Conservation (phyloP, 2,113 vertebrate species). For the Thunnus thynnus region DNA sequence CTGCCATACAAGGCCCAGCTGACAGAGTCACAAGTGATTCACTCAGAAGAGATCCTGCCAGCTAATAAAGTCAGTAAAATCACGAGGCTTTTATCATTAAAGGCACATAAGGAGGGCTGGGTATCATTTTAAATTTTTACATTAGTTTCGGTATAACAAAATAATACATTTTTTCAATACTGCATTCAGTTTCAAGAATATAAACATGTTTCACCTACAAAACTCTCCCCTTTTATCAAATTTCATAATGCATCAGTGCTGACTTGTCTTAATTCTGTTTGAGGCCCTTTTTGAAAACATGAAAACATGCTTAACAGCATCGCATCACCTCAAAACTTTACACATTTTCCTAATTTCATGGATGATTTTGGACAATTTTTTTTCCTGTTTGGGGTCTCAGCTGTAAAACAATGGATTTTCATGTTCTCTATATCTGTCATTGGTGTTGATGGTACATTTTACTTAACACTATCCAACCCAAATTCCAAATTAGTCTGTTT, state of each 20-base stretch:
- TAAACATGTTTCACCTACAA: background rate
- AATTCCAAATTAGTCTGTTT: slow-evolving; percentile 4
- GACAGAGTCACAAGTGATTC: slow-evolving; percentile 68
- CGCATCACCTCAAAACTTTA: background rate
- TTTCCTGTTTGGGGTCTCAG: background rate
- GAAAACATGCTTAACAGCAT: background rate
- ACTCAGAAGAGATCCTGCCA: slow-evolving; percentile 32
- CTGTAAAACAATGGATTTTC: background rate
- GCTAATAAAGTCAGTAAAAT: slow-evolving; percentile 29
- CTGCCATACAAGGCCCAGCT: slow-evolving; percentile 46
- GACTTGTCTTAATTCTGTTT: background rate
- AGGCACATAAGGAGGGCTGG: background rate
- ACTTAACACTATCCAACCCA: background rate
- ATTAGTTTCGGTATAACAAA: no score
- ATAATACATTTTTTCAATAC: background rate
- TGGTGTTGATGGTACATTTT: background rate
- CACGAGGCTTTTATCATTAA: slow-evolving; percentile 1
- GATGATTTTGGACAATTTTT: background rate
- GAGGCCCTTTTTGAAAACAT: background rate
- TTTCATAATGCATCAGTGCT: background rate
- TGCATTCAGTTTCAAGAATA: background rate
- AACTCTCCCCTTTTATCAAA: background rate
- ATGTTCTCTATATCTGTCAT: background rate
- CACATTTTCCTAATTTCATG: background rate
- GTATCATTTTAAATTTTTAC: background rate